Base-by-base conservation (phyloP, 2,113 vertebrate genomes). In the Oceanites oceanicus region DNA sequence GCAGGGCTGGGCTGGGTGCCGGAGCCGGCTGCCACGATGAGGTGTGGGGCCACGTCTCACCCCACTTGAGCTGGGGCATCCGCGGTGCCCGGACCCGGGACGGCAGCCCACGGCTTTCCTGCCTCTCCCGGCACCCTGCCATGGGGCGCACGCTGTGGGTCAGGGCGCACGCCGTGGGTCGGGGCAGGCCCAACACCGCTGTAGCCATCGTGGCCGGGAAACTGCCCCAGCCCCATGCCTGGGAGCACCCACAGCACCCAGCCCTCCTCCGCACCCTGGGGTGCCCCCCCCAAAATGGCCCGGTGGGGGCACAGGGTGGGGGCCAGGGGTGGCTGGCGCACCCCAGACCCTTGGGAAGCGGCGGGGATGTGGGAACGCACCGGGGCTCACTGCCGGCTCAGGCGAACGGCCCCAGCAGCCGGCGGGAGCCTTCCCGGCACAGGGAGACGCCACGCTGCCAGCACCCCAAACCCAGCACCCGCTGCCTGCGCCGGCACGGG, bases 1-100 rank as follows among this genome's bases (percentile, higher is more conserved):
- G 26, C 42, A 5, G 55, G 18, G 73, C 42, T 47, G 53, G 66
- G 23, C 32, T 14, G 42, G 26, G 42, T 21, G 72, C 50, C 6
- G 15, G 38, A 10, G 30, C 59, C 0, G n/a, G 53, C n/a, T 21
- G 2, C 34, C 32, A 2, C 10, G 1, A 2, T 2, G 20, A 49
- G 53, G 45, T 23, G 5, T 0, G 40, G 40, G 66, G 36, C 18
- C 27, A 5, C 27, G 14, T 32, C n/a, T 59, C 3, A 20, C 18
- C 66, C 49, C 2, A 6, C 56, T 3, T 3, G 10, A 50, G 21
- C 11, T 1, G 29, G 30, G 50, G n/a, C n/a, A 36, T n/a, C 44
- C 73, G 9, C 7, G 10, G 42, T 3, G 68, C 52, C 19, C 14
- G 15, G 15, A 16, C 8, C 49, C 6, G 11, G 29, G 40, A 25